phyloP scores from a whole-genome alignment of 2,888 invertebrate genomes.

The Melanargia galathea region DNA sequence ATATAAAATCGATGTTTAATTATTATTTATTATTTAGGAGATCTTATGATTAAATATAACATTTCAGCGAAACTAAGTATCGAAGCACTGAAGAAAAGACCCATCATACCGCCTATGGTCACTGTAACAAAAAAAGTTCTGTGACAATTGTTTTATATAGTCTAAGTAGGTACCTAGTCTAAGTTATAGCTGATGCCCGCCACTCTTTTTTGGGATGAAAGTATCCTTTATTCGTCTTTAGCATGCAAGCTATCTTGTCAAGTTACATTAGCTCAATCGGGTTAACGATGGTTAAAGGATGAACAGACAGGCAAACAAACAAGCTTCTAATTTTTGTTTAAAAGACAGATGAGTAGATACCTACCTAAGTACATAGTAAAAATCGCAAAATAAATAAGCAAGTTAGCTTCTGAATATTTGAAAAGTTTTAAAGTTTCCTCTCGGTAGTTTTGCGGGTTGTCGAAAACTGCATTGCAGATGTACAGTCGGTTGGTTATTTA shows the following conservation, averaged over 20 bases:
- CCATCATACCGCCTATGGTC: conserved; percentile 83
- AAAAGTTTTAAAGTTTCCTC: conserved; percentile 3
- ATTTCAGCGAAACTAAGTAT: conserved; percentile 83
- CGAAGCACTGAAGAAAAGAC: conserved; percentile 84
- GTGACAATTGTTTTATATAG: background rate
- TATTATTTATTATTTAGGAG: conserved; percentile 25
- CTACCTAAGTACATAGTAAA: too few relatives aligned
- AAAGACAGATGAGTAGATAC: too few relatives aligned
- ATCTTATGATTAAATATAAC: conserved; percentile 70
- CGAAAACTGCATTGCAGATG: conserved; percentile 17
- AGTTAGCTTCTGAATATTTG: conserved; percentile 1
- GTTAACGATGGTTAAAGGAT: too few relatives aligned
- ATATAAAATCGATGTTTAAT: background rate
- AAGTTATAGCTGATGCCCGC: too few relatives aligned
- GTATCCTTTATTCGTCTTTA: too few relatives aligned
- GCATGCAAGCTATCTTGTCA: too few relatives aligned
- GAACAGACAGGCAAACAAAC: too few relatives aligned
- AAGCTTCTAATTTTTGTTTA: too few relatives aligned
- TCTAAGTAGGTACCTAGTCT: too few relatives aligned
- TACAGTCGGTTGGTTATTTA: too few relatives aligned
- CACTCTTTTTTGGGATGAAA: too few relatives aligned
- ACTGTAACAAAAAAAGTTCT: conserved; percentile 62
- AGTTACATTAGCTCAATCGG: too few relatives aligned
- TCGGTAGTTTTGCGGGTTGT: background rate
- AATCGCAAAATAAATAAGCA: conserved; percentile 6